Evolutionary conservation across 2,888 invertebrate genomes (phyloP).

Genomic region (Aleiodes alternator): DNA sequence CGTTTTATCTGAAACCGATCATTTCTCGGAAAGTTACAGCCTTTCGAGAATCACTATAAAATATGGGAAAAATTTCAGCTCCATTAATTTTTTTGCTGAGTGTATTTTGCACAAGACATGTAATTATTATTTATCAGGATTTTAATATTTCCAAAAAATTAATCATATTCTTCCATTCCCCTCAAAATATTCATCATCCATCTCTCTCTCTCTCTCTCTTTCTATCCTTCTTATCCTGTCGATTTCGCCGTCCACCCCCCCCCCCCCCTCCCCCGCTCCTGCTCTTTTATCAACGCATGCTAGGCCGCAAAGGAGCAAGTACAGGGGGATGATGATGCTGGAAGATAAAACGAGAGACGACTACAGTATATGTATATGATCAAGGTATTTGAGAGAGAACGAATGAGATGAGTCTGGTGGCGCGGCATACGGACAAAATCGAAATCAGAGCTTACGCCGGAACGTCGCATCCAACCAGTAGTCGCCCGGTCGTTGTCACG

Average conservation of each 20-base stretch:
- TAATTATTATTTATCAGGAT: too few species aligned
- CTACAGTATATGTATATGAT: slow-evolving; percentile 14
- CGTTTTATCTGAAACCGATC: too few species aligned
- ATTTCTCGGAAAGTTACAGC: too few species aligned
- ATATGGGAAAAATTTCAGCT: too few species aligned
- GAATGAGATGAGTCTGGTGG: slow-evolving; percentile 58
- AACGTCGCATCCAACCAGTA: slow-evolving; percentile 67
- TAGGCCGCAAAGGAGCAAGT: slow-evolving; percentile 27
- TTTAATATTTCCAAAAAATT: too few species aligned
- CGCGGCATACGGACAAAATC: slow-evolving; percentile 67
- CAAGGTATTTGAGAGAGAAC: slow-evolving; percentile 15
- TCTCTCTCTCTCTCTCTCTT: slow-evolving; percentile 22
- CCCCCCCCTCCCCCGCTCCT: slow-evolving; percentile 8
- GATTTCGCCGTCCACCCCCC: slow-evolving; percentile 12
- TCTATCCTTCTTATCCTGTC: slow-evolving; percentile 23
- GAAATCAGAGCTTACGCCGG: slow-evolving; percentile 71
- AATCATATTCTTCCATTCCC: too few species aligned
- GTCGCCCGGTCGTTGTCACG: slow-evolving; percentile 73
- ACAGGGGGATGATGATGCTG: slow-evolving; percentile 13
- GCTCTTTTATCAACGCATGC: slow-evolving; percentile 23
- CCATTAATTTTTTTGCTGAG: too few species aligned
- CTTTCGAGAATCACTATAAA: too few species aligned
- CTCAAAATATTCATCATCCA: slow-evolving; percentile 22
- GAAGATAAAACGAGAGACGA: background rate
- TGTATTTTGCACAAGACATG: too few species aligned